A percentile compares a stretch with the other conserved stretches of the same genome.
phyloP scores from a whole-genome alignment of 2,113 vertebrate genomes.

The Orcinus orca region DNA sequence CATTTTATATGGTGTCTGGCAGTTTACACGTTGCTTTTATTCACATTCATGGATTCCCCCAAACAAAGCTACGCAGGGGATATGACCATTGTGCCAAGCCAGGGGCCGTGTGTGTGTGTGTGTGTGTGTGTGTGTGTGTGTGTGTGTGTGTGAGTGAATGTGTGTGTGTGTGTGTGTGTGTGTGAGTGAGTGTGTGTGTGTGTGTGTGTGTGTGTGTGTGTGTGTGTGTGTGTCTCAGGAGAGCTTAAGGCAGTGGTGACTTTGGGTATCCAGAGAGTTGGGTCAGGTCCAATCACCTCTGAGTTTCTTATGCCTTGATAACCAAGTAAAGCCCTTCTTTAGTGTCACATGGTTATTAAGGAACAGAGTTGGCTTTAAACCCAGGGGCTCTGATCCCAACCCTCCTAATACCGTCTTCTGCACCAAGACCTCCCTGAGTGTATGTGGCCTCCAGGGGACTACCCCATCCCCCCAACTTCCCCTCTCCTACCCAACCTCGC shows the following conservation, averaged over 20 bases:
- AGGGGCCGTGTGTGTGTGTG: rapidly evolving
- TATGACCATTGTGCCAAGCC: too few species aligned
- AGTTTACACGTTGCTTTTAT: background rate
- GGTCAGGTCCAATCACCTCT: rapidly evolving
- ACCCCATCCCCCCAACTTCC: rapidly evolving
- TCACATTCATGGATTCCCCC: background rate
- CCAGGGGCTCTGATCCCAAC: background rate
- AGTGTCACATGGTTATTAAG: background rate
- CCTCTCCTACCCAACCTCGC: background rate
- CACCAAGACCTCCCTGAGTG: background rate
- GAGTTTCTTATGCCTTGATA: background rate
- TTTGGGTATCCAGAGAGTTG: background rate
- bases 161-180: rapidly evolving
- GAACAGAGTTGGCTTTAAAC: background rate
- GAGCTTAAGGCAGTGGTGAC: rapidly evolving
- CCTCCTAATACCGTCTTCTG: background rate
- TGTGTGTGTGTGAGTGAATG: rapidly evolving
- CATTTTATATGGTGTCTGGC: background rate
- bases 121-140: rapidly evolving
- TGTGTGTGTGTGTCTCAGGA: rapidly evolving
- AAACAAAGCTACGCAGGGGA: too few species aligned
- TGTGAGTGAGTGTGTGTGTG: rapidly evolving
- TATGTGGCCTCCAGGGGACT: rapidly evolving
- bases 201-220: rapidly evolving
- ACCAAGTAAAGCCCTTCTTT: background rate